A percentile compares a stretch with the other conserved stretches of the same genome.
Evolutionary conservation across 2,113 vertebrate genomes (phyloP).

Genomic region (Thamnaconus septentrionalis): DNA sequence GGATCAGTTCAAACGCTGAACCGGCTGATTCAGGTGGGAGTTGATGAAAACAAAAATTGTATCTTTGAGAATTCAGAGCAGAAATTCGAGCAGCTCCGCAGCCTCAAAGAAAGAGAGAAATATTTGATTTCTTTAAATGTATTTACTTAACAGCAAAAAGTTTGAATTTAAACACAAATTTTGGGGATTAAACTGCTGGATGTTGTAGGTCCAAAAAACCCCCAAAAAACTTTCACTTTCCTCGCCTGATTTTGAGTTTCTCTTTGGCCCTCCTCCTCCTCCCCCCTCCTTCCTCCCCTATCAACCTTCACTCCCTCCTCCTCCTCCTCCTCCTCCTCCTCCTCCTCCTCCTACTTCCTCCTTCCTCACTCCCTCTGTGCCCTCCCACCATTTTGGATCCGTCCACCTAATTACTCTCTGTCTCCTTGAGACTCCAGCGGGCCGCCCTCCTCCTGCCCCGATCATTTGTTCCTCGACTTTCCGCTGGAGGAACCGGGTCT

Average conservation of each 20-base stretch:
- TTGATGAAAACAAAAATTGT: no score
- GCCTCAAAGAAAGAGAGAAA: no score
- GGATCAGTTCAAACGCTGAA: no score
- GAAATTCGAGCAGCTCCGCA: no score
- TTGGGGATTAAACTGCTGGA: no score
- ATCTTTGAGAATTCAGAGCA: no score
- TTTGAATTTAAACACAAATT: no score
- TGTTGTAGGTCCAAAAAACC: no score
- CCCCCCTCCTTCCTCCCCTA: neutral
- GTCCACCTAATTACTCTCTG: slow-evolving; percentile 56
- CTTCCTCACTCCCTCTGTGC: slow-evolving; percentile 38
- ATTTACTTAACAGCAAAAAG: no score
- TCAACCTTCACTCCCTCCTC: slow-evolving; percentile 22
- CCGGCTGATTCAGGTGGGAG: no score
- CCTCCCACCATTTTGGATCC: slow-evolving; percentile 48
- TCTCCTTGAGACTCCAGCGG: slow-evolving; percentile 40
- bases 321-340: slow-evolving; percentile 40
- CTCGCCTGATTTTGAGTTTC: neutral
- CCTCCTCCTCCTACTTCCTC: neutral
- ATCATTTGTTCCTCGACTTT: slow-evolving; percentile 34
- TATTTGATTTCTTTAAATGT: no score
- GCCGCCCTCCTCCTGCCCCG: slow-evolving; percentile 13
- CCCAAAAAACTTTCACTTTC: neutral
- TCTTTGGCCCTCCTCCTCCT: neutral
- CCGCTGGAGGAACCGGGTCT: neutral